These are phyloP conservation scores for Charaxes varanes DNA, from an alignment of 1,140 invertebrate species.

Conservation along the genomic window DNA sequence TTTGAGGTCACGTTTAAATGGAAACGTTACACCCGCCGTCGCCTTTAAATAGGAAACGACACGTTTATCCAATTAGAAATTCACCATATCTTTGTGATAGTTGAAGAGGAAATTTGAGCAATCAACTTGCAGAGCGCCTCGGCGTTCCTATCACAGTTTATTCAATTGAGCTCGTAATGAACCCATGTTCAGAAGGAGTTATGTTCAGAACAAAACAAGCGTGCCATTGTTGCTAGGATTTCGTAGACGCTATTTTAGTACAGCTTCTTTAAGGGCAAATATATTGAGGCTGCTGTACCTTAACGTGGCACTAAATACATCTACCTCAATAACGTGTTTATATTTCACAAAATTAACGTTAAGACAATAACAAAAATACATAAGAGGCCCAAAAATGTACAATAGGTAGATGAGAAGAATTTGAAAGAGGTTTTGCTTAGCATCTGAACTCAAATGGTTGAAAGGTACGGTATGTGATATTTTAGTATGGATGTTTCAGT, in stretches of 20 bases:
- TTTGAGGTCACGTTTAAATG: conserved; percentile 46
- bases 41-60: conserved; percentile 73
- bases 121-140: conserved; percentile 69
- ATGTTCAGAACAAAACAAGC: conserved; percentile 49
- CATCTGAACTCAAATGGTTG: too few species aligned
- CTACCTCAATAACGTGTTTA: too few species aligned
- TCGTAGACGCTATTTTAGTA: too few species aligned
- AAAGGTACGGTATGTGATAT: too few species aligned
- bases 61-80: conserved; percentile 75
- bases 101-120: conserved; percentile 73
- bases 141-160: conserved; percentile 71
- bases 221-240: conserved; percentile 14
- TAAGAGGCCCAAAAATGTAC: too few species aligned
- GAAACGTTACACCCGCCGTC: conserved; percentile 52
- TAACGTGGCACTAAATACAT: too few species aligned
- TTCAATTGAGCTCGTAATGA: conserved; percentile 72
- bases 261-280: too few species aligned
- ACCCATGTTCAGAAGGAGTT: conserved; percentile 58
- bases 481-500: too few species aligned
- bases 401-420: too few species aligned
- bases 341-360: too few species aligned
- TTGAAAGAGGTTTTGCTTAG: too few species aligned
- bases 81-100: conserved; percentile 74
- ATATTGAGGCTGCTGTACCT: neutral
- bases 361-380: too few species aligned